A percentile compares a stretch with the other conserved stretches of the same genome.
These are phyloP conservation scores for Rhabdornis inornatus DNA, from an alignment of 2,113 vertebrate genomes.

Conservation along the genomic window DNA sequence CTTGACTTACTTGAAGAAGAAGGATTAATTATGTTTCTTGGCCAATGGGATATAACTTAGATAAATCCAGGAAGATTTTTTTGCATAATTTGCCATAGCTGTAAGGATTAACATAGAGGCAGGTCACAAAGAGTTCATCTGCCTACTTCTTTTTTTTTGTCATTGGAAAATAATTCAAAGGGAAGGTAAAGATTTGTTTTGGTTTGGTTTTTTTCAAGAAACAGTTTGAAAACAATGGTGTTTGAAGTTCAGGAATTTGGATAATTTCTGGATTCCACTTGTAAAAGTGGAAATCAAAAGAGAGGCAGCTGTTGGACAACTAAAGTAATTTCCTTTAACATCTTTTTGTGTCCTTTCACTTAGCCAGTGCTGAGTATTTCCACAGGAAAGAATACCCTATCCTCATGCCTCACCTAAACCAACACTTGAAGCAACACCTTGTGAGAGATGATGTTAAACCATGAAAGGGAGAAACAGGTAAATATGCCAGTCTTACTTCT, in stretches of 20 bases:
- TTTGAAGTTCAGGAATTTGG: background rate
- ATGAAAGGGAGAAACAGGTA: background rate
- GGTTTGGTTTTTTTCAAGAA: background rate
- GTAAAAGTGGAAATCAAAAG: background rate
- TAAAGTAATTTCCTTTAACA: background rate
- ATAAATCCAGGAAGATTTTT: background rate
- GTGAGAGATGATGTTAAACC: background rate
- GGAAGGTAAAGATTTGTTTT: background rate
- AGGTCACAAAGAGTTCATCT: background rate
- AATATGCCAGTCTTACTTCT: background rate
- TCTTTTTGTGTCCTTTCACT: background rate
- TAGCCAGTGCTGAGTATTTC: background rate
- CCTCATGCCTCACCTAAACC: background rate
- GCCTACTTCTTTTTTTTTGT: background rate
- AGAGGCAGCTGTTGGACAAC: background rate
- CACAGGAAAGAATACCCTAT: background rate
- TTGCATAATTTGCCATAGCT: background rate
- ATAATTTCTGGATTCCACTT: background rate
- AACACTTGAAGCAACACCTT: background rate
- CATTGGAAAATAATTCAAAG: background rate
- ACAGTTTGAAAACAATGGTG: background rate
- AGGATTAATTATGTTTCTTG: background rate
- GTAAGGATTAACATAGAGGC: background rate
- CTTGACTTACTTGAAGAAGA: background rate
- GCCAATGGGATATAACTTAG: background rate